Evolutionary conservation across 92 coral and sea anemone genomes (phyloP).

Genomic region (Siderastrea radians): DNA sequence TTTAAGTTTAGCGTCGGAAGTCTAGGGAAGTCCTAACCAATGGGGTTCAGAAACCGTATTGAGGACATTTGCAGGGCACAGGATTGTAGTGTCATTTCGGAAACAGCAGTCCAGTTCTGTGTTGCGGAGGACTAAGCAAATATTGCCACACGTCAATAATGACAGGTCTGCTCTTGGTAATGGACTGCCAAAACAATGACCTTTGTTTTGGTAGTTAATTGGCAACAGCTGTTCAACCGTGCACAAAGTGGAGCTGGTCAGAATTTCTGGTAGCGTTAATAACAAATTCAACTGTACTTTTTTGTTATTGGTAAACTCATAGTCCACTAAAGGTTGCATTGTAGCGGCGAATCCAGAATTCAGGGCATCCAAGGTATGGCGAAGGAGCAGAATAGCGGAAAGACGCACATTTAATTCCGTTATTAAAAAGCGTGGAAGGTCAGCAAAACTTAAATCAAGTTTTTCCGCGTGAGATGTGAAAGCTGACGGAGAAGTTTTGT

Average conservation of each 20-base stretch:
- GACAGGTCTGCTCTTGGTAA: neutral
- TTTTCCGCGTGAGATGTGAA: constrained; percentile 10
- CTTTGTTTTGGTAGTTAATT: constrained; percentile 6
- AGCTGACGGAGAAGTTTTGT: neutral
- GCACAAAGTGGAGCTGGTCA: neutral
- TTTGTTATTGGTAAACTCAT: constrained; percentile 7
- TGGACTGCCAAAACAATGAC: constrained; percentile 17
- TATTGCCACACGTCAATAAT: constrained; percentile 12
- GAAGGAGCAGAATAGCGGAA: neutral
- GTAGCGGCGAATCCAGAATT: constrained; percentile 8
- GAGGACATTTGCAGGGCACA: neutral
- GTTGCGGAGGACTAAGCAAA: neutral
- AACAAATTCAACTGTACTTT: constrained; percentile 20
- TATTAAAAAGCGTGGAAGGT: constrained; percentile 16
- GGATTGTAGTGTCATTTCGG: neutral
- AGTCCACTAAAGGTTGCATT: constrained; percentile 31
- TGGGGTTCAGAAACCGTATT: neutral
- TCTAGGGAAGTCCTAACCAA: neutral
- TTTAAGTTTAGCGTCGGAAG: neutral
- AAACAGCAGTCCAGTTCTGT: constrained; percentile 7
- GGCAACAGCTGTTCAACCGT: constrained; percentile 30
- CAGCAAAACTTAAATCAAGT: neutral
- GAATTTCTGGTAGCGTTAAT: constrained; percentile 29
- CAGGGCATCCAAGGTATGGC: neutral
- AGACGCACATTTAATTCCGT: constrained; percentile 13